Percentiles rank a stretch among this genome's conserved stretches.
Evolutionary conservation across 2,888 invertebrate genomes (phyloP).

Genomic region (Limnephilus rhombicus): DNA sequence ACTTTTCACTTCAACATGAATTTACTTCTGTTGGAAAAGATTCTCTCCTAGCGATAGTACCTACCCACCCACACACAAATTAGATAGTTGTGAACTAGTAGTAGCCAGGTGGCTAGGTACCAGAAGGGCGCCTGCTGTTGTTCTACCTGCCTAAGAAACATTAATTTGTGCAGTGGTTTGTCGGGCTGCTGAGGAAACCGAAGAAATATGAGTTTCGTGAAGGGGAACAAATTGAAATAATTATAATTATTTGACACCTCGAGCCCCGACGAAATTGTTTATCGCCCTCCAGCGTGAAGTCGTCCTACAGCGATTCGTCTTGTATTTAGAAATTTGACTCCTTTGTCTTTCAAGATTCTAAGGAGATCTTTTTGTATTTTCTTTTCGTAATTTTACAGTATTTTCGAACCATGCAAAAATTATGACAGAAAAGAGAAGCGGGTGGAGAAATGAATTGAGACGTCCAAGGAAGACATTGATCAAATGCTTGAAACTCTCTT

Average conservation of each 20-base stretch:
- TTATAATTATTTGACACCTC: neutral
- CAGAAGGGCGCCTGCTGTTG: neutral
- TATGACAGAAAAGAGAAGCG: neutral
- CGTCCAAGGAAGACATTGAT: neutral
- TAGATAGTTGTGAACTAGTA: neutral
- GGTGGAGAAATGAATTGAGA: neutral
- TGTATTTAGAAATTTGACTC: neutral
- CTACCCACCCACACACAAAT: neutral
- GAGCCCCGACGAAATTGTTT: neutral
- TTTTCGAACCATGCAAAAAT: neutral
- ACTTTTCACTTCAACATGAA: no score
- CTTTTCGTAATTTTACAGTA: neutral
- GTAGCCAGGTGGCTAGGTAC: neutral
- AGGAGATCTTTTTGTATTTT: no score
- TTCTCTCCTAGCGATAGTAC: neutral
- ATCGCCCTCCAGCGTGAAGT: neutral
- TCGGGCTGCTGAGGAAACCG: neutral
- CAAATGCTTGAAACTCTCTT: neutral
- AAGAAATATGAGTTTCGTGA: constrained; percentile 21
- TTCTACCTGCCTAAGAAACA: constrained; percentile 4
- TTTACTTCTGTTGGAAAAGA: neutral
- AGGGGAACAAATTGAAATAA: constrained; percentile 32
- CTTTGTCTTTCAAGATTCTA: neutral
- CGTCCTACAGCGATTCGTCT: neutral
- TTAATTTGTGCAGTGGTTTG: constrained; percentile 38